phyloP scores from a whole-genome alignment of 2,797 vertebrate species.

The Sebastes steindachneri region DNA sequence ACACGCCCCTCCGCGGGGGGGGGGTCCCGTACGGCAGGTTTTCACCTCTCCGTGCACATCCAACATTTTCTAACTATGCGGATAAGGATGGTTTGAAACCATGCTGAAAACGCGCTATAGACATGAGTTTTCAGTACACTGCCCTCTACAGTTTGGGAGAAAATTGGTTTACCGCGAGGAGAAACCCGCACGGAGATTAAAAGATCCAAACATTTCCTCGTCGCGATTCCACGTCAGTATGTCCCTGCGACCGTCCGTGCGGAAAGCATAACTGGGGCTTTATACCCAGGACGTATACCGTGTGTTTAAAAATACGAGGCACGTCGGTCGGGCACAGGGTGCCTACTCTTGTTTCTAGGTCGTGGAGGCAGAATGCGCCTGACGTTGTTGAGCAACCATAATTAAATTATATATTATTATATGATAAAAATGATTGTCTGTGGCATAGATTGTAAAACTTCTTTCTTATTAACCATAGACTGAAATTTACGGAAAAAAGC shows the following conservation, averaged over 20 bases:
- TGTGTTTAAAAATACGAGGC: neutral
- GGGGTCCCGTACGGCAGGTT: rapidly evolving
- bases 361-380: neutral
- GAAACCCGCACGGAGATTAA: too few relatives aligned
- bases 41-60: neutral
- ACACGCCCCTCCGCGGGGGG: neutral
- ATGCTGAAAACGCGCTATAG: neutral
- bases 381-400: neutral
- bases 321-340: neutral
- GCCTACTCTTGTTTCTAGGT: neutral
- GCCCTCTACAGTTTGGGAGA: neutral
- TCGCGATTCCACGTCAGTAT: too few relatives aligned
- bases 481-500: too few relatives aligned
- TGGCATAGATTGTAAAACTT: neutral
- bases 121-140: rapidly evolving
- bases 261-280: too few relatives aligned
- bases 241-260: rapidly evolving
- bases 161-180: neutral
- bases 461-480: too few relatives aligned
- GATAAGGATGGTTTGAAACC: neutral
- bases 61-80: neutral
- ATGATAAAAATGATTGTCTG: neutral
- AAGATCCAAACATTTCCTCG: too few relatives aligned
- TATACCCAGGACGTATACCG: too few relatives aligned
- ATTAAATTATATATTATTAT: neutral